A percentile compares a stretch with the other conserved stretches of the same genome.
Conservation (phyloP, 2,113 vertebrate genomes). For the Rhombomys opimus region DNA sequence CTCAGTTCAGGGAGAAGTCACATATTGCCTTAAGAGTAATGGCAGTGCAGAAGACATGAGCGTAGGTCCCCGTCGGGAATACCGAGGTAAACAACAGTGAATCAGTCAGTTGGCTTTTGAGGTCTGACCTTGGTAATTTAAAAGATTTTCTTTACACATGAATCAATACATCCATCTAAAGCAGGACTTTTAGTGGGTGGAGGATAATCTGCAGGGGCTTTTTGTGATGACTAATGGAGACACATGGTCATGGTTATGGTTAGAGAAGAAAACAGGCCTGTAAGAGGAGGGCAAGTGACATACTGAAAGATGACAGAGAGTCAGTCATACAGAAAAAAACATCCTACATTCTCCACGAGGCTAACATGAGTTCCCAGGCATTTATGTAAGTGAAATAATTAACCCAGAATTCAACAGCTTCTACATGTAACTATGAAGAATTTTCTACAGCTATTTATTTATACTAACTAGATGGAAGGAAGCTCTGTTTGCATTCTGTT, state of each 20-base stretch:
- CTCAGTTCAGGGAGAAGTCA: background rate
- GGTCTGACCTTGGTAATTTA: background rate
- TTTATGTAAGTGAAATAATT: background rate
- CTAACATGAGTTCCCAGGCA: background rate
- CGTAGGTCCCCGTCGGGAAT: background rate
- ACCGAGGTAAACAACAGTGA: background rate
- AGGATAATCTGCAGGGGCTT: background rate
- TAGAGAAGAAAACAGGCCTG: background rate
- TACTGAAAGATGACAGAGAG: background rate
- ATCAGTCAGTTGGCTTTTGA: background rate
- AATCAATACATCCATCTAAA: background rate
- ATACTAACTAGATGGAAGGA: background rate
- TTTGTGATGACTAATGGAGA: background rate
- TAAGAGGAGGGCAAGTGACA: background rate
- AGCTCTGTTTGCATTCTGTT: background rate
- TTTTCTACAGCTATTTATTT: background rate
- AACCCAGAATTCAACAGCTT: conserved; percentile 15
- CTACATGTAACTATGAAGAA: background rate
- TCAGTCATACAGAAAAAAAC: background rate
- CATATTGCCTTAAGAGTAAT: background rate
- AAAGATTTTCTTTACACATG: background rate
- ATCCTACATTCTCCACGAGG: background rate
- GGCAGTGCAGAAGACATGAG: background rate
- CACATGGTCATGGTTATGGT: background rate
- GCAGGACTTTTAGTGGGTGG: background rate